Evolutionary conservation across 2,113 vertebrate genomes (phyloP).

Genomic region (Protobothrops flavoviridis): DNA sequence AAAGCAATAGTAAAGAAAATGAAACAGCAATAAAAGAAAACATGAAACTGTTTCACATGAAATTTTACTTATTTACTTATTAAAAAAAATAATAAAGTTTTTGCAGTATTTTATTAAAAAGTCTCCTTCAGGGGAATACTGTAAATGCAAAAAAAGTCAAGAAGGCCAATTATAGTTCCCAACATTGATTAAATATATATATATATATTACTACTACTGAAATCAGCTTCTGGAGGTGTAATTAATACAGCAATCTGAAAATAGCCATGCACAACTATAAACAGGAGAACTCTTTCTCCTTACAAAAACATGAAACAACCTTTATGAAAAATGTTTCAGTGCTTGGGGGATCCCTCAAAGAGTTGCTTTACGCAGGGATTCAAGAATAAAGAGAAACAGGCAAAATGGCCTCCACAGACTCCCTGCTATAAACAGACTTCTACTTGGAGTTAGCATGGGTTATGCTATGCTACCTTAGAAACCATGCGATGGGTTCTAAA

Average conservation of each 20-base stretch:
- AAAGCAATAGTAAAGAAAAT: conserved; percentile 6
- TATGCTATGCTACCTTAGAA: background rate
- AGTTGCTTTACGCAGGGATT: background rate
- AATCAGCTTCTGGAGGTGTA: background rate
- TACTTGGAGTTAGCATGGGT: background rate
- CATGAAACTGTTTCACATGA: background rate
- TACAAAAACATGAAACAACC: background rate
- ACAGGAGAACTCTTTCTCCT: background rate
- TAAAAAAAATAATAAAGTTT: background rate
- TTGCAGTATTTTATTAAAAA: conserved; percentile 5
- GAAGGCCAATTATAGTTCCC: conserved; percentile 6
- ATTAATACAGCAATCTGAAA: background rate
- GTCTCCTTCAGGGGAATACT: background rate
- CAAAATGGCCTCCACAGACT: background rate
- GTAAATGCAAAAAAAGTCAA: background rate
- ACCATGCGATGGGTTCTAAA: background rate
- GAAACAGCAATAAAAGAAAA: background rate
- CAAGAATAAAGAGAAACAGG: background rate
- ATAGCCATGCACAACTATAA: background rate
- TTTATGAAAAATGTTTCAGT: background rate
- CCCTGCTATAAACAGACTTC: background rate
- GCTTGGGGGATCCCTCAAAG: background rate
- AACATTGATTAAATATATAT: background rate
- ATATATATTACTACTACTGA: background rate
- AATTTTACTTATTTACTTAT: background rate